These are phyloP conservation scores for Hydrolagus affinis DNA, from an alignment of 2,113 vertebrate genomes.

Conservation along the genomic window DNA sequence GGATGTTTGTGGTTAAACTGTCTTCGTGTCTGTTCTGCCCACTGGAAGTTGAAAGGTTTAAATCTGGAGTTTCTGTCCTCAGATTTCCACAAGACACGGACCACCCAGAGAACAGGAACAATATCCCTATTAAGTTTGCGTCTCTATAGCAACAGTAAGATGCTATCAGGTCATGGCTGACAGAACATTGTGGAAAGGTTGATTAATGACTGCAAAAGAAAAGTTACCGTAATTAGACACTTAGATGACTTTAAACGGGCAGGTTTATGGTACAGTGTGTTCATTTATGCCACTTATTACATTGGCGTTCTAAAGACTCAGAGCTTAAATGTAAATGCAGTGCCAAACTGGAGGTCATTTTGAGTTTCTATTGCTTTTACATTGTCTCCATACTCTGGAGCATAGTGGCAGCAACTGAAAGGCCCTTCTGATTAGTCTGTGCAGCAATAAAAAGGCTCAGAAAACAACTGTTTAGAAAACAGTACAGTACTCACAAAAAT, in stretches of 20 bases:
- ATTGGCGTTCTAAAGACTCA: too few species aligned
- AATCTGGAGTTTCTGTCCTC: background rate
- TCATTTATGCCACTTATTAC: background rate
- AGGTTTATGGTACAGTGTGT: background rate
- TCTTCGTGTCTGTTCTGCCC: background rate
- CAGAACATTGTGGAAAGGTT: background rate
- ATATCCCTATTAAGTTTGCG: background rate
- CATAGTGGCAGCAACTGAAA: too few species aligned
- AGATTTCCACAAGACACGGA: background rate
- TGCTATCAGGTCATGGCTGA: background rate
- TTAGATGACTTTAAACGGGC: background rate
- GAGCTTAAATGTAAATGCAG: too few species aligned
- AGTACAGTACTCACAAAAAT: too few species aligned
- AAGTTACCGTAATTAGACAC: background rate
- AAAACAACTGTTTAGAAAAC: too few species aligned
- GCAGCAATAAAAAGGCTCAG: too few species aligned
- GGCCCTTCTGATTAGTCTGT: too few species aligned
- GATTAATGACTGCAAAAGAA: background rate
- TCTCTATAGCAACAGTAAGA: background rate
- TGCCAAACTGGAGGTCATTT: too few species aligned
- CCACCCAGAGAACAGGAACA: background rate
- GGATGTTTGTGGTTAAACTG: background rate
- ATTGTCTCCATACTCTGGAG: too few species aligned
- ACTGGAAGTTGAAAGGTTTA: background rate
- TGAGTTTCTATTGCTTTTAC: too few species aligned